phyloP scores from a whole-genome alignment of 1,140 invertebrate genomes.

The Schlechtendalia chinensis region DNA sequence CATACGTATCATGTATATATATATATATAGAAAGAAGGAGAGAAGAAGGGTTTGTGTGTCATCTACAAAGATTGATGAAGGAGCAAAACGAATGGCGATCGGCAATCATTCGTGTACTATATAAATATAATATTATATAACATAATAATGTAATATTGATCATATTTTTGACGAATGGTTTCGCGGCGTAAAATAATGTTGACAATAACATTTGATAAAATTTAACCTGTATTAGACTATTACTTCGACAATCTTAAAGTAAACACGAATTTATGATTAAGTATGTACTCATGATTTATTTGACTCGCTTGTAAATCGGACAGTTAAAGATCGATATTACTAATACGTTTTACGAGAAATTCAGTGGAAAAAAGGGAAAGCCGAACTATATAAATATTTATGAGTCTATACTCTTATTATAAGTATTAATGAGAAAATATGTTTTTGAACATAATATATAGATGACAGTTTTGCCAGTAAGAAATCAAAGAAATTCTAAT shows the following conservation, averaged over 20 bases:
- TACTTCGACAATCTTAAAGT: neutral
- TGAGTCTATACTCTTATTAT: too few relatives aligned
- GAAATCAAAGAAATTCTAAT: too few relatives aligned
- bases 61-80: constrained; percentile 45
- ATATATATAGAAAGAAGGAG: neutral
- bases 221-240: neutral
- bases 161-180: constrained; percentile 22
- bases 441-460: too few relatives aligned
- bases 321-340: neutral
- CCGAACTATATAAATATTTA: too few relatives aligned
- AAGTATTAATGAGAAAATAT: too few relatives aligned
- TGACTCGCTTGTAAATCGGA: neutral
- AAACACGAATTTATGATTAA: neutral
- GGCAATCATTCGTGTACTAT: neutral
- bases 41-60: neutral
- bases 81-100: neutral
- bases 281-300: neutral
- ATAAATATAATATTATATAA: neutral
- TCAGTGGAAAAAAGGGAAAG: too few relatives aligned
- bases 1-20: too few relatives aligned
- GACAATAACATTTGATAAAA: neutral
- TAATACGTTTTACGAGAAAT: neutral
- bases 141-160: neutral
- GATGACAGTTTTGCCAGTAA: too few relatives aligned
- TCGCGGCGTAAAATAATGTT: neutral